These are phyloP conservation scores for Lobophora halterata DNA, from an alignment of 2,888 invertebrate genomes.

Conservation along the genomic window DNA sequence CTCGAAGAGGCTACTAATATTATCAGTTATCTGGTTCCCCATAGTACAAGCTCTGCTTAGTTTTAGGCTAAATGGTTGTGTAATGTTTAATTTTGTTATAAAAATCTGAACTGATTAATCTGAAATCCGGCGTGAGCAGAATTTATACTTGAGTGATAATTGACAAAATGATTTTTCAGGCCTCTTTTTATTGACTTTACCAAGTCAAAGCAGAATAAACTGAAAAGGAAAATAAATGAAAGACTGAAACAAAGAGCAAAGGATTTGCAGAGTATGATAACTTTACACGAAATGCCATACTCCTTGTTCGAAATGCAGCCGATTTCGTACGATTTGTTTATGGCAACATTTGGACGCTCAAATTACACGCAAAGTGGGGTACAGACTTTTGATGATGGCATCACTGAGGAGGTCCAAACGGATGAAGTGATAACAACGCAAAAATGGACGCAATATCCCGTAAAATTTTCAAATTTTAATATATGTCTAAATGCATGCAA, in stretches of 20 bases:
- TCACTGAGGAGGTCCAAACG: constrained; percentile 63
- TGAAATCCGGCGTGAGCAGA: too few relatives aligned
- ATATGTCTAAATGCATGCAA: constrained; percentile 40
- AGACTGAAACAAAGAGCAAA: constrained; percentile 57
- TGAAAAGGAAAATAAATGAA: constrained; percentile 51
- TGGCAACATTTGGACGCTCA: constrained; percentile 66
- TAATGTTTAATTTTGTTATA: too few relatives aligned
- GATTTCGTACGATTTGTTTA: constrained; percentile 70
- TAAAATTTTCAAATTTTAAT: constrained; percentile 60
- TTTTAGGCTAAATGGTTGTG: too few relatives aligned
- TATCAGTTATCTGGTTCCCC: too few relatives aligned
- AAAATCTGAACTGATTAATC: too few relatives aligned
- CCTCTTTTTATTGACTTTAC: constrained; percentile 65
- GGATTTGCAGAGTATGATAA: constrained; percentile 66
- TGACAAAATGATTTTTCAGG: constrained; percentile 39
- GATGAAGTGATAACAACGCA: constrained; percentile 50
- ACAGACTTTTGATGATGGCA: constrained; percentile 72
- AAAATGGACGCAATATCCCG: constrained; percentile 72
- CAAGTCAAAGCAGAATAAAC: constrained; percentile 59
- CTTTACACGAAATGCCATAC: constrained; percentile 69
- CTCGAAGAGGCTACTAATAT: too few relatives aligned
- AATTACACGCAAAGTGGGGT: constrained; percentile 64
- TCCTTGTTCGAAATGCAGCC: constrained; percentile 72
- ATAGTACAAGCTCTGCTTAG: too few relatives aligned
- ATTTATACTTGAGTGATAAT: too few relatives aligned